Base-by-base conservation (phyloP, 2,113 vertebrate genomes). In the Canis aureus region DNA sequence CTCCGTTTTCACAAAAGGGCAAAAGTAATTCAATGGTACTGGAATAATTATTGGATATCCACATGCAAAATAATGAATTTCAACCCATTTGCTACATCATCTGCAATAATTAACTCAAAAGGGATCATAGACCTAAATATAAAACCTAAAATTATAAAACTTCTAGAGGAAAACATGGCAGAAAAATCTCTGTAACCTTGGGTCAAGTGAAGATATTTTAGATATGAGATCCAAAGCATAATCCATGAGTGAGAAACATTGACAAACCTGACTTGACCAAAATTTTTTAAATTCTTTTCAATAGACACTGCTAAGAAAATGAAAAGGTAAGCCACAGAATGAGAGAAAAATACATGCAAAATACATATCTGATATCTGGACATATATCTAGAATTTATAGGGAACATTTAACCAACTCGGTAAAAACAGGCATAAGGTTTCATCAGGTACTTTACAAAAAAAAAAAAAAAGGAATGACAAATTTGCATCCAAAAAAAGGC, bases 171-270 rank as follows among this genome's bases (percentile, higher is more conserved):
- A 92, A 96, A 59, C 32, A 60, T 32, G 35, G 15, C 15, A 87
- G 32, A 67, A 92, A 82, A 79, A 59, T 80, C 53, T 89, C 23
- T 84, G 4, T 64, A 32, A 78, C 73, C 55, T 84, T 80, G 60
- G 16, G 38, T 64, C 71, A 94, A 57, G 17, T 19, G 38, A 84
- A 76, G 12, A 25, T 82, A 94, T 93, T 90, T 89, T 76, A 90
- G 16, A 12, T 35, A 66, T 19, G 5, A 87, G 32, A 82, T 62
- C 23, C 69, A 96, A 94, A 83, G 19, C 67, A 71, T 87, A 57
- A 38, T n/a, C 32, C 32, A n/a, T 8, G 13, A 86, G 55, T 69
- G 16, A 22, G 43, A 86, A 92, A 85, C 53, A 51, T 3, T 57
- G 64, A 84, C 35, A 67, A 74, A 71, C 5, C 32, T 83, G 20